A percentile compares a stretch with the other conserved stretches of the same genome.
Conservation (phyloP, 2,113 vertebrate genomes). For the Neoarius graeffei region DNA sequence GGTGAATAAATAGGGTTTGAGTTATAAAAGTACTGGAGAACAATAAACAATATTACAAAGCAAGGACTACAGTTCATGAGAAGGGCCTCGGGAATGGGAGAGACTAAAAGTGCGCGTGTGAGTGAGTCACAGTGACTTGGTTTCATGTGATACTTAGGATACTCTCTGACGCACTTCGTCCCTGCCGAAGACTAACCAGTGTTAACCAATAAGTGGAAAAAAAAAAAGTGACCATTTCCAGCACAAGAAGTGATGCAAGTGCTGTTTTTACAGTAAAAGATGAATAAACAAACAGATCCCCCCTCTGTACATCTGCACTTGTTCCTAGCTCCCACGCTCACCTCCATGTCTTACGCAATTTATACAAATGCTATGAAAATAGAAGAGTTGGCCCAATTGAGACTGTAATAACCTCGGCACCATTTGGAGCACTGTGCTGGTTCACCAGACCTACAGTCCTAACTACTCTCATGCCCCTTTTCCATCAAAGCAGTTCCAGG, state of each 20-base stretch:
- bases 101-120: slow-evolving; percentile 24
- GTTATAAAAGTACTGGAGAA: not conserved
- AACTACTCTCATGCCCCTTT: not conserved
- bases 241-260: not conserved
- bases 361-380: slow-evolving; percentile 32
- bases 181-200: slow-evolving; percentile 6
- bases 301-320: not conserved
- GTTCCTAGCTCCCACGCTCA: not conserved
- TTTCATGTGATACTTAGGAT: slow-evolving; percentile 50
- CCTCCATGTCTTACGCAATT: not conserved
- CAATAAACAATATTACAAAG: not conserved
- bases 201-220: not conserved
- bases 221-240: slow-evolving; percentile 8
- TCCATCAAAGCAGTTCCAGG: too few relatives aligned
- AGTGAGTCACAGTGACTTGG: slow-evolving; percentile 43
- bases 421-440: not conserved
- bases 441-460: not conserved
- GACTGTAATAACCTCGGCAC: not conserved
- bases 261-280: not conserved
- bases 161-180: slow-evolving; percentile 9
- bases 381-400: not conserved
- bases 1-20: not conserved
- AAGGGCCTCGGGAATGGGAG: slow-evolving; percentile 30
- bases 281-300: too few relatives aligned
- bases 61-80: slow-evolving; percentile 9